phyloP scores from a whole-genome alignment of 1,140 invertebrate species.

The Bilobella aurantiaca region DNA sequence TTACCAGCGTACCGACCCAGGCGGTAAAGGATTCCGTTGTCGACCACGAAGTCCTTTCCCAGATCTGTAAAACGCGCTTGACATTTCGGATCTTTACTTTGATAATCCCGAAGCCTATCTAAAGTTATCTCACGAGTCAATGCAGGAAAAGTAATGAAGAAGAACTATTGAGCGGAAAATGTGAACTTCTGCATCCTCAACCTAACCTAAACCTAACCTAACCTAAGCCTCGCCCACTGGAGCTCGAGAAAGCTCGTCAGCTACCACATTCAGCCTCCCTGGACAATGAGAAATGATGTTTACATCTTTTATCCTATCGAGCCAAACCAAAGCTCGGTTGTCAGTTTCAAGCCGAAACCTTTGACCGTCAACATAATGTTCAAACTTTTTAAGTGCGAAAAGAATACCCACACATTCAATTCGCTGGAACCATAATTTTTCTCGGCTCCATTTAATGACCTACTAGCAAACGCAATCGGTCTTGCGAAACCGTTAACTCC shows the following conservation, averaged over 20 bases:
- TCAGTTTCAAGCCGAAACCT: slow-evolving; percentile 46
- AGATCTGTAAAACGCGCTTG: not conserved
- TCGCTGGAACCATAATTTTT: slow-evolving; percentile 42
- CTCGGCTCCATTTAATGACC: slow-evolving; percentile 40
- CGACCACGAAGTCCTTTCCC: not conserved
- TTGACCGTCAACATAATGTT: slow-evolving; percentile 43
- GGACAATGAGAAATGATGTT: slow-evolving; percentile 25
- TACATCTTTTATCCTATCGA: slow-evolving; percentile 40
- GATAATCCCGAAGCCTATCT: not conserved
- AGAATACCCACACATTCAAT: slow-evolving; percentile 47
- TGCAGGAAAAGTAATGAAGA: not conserved
- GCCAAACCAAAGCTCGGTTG: slow-evolving; percentile 42
- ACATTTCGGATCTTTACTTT: not conserved
- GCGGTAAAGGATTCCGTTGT: not conserved
- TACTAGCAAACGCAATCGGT: slow-evolving; percentile 41
- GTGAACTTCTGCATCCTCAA: not conserved
- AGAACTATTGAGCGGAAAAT: not conserved
- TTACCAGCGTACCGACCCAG: not conserved
- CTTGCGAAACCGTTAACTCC: slow-evolving; percentile 26
- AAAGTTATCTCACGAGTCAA: not conserved
- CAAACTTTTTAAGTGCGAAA: slow-evolving; percentile 42
- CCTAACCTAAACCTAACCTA: slow-evolving; percentile 5
- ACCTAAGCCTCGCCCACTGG: slow-evolving; percentile 10
- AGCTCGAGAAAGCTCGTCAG: slow-evolving; percentile 19
- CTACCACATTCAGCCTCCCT: slow-evolving; percentile 31